A percentile compares a stretch with the other conserved stretches of the same genome.
Evolutionary conservation across 2,113 vertebrate genomes (phyloP).

Genomic region (Leucopsar rothschildi): DNA sequence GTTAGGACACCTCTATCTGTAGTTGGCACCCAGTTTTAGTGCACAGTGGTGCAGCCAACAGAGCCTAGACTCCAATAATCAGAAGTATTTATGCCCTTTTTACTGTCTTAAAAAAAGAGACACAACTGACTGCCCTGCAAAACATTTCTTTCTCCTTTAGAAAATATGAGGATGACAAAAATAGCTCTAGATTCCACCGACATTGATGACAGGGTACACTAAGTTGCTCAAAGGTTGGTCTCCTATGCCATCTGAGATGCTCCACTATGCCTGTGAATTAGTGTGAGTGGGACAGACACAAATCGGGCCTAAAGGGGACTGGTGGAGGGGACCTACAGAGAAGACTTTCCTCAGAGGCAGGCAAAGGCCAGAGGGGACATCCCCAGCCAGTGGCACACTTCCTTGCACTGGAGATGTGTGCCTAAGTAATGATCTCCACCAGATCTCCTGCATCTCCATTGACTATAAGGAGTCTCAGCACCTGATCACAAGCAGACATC

Average conservation of each 20-base stretch:
- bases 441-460: not conserved
- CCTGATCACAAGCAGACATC: not conserved
- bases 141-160: not conserved
- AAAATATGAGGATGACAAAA: not conserved
- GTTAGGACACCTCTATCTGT: not conserved
- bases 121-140: not conserved
- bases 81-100: not conserved
- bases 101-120: not conserved
- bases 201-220: not conserved
- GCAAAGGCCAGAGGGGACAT: not conserved
- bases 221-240: not conserved
- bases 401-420: not conserved
- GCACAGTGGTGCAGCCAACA: not conserved
- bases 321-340: not conserved
- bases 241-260: not conserved
- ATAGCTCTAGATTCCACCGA: not conserved
- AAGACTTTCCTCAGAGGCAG: not conserved
- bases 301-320: not conserved
- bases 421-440: not conserved
- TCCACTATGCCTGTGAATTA: not conserved
- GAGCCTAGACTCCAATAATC: not conserved
- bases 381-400: not conserved
- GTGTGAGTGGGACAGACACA: not conserved
- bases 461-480: not conserved
- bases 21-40: not conserved